Evolutionary conservation across 2,113 vertebrate species (phyloP), one percentile per base, ranked within the genome.

Genomic region (Ploceus nigricollis): DNA sequence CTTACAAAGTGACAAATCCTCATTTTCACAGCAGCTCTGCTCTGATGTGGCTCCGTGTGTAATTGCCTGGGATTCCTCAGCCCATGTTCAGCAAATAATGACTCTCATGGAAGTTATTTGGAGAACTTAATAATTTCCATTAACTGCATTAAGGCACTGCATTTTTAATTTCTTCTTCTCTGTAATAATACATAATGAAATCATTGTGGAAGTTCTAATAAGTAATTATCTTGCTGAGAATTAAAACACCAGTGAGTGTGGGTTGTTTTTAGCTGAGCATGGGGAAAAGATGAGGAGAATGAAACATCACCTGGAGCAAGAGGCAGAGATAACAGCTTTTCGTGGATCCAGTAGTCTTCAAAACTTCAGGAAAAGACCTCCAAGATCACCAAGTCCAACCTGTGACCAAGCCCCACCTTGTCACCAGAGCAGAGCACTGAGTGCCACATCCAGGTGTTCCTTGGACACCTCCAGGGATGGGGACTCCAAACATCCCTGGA

Each of bases 151-250:
- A 93, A 20, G 78, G 65, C 73, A 84, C 56, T 76, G 93, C 23
- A 3, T 75, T 90, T 78, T 94, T 35, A n/a, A 25, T 54, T 47
- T 69, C 42, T 91, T 87, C 40, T 14, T 1, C 53, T 88, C 61
- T 91, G 68, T 91, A 97, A 88, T 91, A 87, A 73, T 37, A 24
- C 72, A 75, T 96, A 95, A 96, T 92, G 89, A 81, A 96, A 94
- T 90, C 90, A 89, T 64, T 51, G 75, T 76, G 87, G 65, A 64
- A 95, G 93, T 90, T 82, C 90, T 80, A 83, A 77, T 45, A 70
- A 88, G 73, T 44, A 93, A 96, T 96, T 94, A 80, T 92, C 90
- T 69, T 33, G 68, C 86, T 82, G 84, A 80, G 75, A 96, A 35
- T 94, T 88, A 51, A 84, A 87, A 48, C 35, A 68, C 54, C n/a